Base-by-base conservation (phyloP, 2,113 vertebrate species). In the Oryzias celebensis region DNA sequence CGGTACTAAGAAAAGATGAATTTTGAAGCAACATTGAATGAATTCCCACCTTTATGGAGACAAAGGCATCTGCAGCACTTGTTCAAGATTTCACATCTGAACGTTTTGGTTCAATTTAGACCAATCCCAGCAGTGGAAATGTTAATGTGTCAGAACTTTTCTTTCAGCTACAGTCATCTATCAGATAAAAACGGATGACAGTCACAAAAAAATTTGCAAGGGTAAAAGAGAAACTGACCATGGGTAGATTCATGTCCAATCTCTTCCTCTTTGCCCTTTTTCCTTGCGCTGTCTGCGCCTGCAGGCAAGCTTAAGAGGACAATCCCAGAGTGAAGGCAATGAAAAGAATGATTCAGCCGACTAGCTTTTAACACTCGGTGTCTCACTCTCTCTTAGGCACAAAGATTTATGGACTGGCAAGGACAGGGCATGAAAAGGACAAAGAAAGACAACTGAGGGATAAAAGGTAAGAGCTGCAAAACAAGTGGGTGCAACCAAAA, bases 341-440 rank as follows among this genome's bases (percentile, higher is more conserved):
- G 76, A 68, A 69, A 71, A 67, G 51, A 80, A 59, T 47, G 59
- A 80, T 66, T 72, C 63, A 62, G 57, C n/a, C 18, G 3, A 71
- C 20, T 12, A 6, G 28, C 58, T 57, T 68, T 65, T 23, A 5
- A 71, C 80, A 73, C 65, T 69, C 47, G 47, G 22, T 62, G 48
- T 71, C 65, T 76, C 31, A 58, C 71, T 68, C 50, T 49, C 26
- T 61, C 36, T 2, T 52, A 50, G 72, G n/a, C 23, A 52, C 22
- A 17, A 13, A 36, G 65, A 68, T 49, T 75, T 59, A 59, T 47
- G 26, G 43, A 49, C 28, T 4, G 48, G 24, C 20, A 23, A 51
- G 23, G 57, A 77, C 48, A 16, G 48, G 49, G 23, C 36, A 64
- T 24, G 46, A 42, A 28, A 49, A 13, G 57, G 42, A 46, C 17